These are phyloP conservation scores for Pseudomyrmex cubaensis DNA, from an alignment of 1,140 invertebrate species.

Conservation along the genomic window DNA sequence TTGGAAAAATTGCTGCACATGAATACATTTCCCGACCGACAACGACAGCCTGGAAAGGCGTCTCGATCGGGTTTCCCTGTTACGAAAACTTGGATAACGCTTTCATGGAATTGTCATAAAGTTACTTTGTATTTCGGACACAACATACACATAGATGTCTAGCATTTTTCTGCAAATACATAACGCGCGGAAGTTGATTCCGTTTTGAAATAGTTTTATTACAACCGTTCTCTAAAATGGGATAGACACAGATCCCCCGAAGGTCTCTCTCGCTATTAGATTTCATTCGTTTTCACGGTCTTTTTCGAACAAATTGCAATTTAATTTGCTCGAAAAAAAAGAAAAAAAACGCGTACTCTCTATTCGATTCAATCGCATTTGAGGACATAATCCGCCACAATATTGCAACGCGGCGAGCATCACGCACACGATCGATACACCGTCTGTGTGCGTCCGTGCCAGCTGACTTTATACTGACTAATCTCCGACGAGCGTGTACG, in stretches of 20 bases:
- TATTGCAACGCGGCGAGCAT: slow-evolving; percentile 39
- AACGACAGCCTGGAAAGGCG: background rate
- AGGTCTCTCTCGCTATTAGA: background rate
- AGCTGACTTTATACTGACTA: slow-evolving; percentile 42
- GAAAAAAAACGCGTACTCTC: background rate
- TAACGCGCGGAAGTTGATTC: background rate
- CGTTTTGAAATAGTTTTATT: background rate
- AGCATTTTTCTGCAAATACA: background rate
- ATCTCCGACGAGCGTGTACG: background rate
- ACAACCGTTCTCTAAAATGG: background rate
- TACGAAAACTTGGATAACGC: slow-evolving; percentile 1
- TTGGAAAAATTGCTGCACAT: slow-evolving; percentile 20
- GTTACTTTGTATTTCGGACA: background rate
- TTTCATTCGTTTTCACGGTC: background rate
- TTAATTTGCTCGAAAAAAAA: background rate
- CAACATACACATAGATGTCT: no score
- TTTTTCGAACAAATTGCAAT: background rate
- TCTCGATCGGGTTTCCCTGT: slow-evolving; percentile 13
- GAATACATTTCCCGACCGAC: slow-evolving; percentile 14
- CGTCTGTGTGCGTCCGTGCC: slow-evolving; percentile 22
- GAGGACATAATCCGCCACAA: slow-evolving; percentile 25
- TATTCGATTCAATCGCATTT: slow-evolving; percentile 16
- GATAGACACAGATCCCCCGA: background rate
- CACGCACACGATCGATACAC: slow-evolving; percentile 47
- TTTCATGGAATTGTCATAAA: background rate